Conservation (phyloP, 2,888 invertebrate genomes). For the Leptura quadrifasciata region DNA sequence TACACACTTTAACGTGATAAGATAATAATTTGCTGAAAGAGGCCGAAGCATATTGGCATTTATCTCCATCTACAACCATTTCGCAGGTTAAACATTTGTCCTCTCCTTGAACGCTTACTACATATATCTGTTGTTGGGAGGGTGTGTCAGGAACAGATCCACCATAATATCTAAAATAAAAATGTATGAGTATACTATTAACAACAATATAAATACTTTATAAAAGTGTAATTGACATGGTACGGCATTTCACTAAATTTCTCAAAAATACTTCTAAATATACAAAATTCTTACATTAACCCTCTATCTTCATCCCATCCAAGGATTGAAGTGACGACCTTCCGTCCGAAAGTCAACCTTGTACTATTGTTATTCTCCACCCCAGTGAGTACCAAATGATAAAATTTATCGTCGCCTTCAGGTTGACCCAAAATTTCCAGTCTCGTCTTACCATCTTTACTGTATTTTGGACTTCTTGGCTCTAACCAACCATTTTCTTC, state of each 20-base stretch:
- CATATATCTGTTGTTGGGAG: constrained; percentile 81
- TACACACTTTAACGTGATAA: constrained; percentile 82
- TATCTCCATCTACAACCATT: constrained; percentile 74
- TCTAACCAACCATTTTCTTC: constrained; percentile 85
- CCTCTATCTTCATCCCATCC: constrained; percentile 79
- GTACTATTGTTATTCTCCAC: constrained; percentile 62
- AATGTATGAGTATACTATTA: neutral
- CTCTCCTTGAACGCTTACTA: constrained; percentile 66
- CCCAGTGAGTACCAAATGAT: constrained; percentile 66
- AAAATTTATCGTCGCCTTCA: constrained; percentile 63
- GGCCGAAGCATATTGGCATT: constrained; percentile 78
- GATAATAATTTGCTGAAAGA: constrained; percentile 79
- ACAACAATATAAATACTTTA: neutral
- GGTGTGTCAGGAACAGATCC: constrained; percentile 81
- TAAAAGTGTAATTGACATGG: neutral
- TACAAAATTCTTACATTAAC: constrained; percentile 74
- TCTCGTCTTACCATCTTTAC: constrained; percentile 70
- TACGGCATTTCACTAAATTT: too few species aligned
- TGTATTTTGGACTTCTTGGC: constrained; percentile 77
- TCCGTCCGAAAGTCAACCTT: constrained; percentile 77
- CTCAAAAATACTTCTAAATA: too few species aligned
- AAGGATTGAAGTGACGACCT: constrained; percentile 77
- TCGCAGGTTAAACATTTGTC: constrained; percentile 83
- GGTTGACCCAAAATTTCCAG: constrained; percentile 65
- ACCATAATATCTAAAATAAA: constrained; percentile 81